Conservation (phyloP, 2,888 invertebrate genomes). For the Drosophila kambysellisi region DNA sequence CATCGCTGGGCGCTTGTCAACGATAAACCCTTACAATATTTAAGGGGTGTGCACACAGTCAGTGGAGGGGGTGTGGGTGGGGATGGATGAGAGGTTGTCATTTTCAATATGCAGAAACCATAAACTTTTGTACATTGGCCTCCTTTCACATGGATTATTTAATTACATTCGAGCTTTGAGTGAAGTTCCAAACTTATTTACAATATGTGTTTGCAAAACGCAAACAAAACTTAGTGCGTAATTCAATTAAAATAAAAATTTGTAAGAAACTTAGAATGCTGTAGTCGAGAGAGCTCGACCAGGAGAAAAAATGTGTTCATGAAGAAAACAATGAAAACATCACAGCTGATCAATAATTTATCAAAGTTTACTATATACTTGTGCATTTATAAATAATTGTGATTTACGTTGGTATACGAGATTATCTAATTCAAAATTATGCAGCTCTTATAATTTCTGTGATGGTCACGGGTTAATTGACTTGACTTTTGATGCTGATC, state of each 20-base stretch:
- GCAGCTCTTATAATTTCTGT: neutral
- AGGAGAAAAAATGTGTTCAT: neutral
- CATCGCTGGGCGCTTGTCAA: slow-evolving; percentile 64
- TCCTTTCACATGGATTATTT: slow-evolving; percentile 17
- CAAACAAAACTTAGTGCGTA: slow-evolving; percentile 14
- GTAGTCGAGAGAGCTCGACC: neutral
- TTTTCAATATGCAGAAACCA: slow-evolving; percentile 45
- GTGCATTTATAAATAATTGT: neutral
- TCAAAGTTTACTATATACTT: neutral
- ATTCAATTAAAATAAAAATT: neutral
- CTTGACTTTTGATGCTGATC: neutral
- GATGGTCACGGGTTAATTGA: neutral
- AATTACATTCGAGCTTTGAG: slow-evolving; percentile 27
- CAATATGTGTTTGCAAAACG: slow-evolving; percentile 24
- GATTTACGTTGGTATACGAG: neutral
- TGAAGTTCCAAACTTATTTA: slow-evolving; percentile 12
- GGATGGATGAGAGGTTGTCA: neutral
- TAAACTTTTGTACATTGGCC: slow-evolving; percentile 41
- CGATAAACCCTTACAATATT: slow-evolving; percentile 43
- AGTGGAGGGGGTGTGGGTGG: neutral
- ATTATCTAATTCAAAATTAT: too few species aligned
- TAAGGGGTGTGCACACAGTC: neutral
- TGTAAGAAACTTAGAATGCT: neutral
- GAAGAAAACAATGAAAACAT: neutral
- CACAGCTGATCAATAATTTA: neutral